Base-by-base conservation (phyloP, 2,888 invertebrate genomes). In the Pseudoips prasinana region DNA sequence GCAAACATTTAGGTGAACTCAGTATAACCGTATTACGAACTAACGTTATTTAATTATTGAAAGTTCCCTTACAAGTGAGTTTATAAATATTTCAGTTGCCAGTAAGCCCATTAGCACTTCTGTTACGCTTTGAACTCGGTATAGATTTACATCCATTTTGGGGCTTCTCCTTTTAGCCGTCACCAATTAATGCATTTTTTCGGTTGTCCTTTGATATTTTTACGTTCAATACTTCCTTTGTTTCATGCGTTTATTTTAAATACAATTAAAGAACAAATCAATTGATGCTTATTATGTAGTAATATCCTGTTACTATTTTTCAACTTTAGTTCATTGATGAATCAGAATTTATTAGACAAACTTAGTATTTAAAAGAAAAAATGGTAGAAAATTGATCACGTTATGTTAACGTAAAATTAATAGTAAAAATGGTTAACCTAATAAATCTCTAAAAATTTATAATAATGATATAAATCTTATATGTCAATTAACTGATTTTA, bases 181-280 rank as follows among this genome's bases (percentile, higher is more conserved):
- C 69, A 74, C 78, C 76, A 84, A 84, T 84, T 84, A 84, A 80
- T 69, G 77, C 62, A 73, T 78, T 79, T 78, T 76, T 75, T 68
- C 58, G 43, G 58, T 54, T 61, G 55, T 55, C 53, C 43, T 43
- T 47, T 33, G 36, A 39, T 49, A 20, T 53, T 59, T 62, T 62
- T 50, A 50, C 56, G 47, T 51, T 55, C 41, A 55, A 53, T 50
- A 51, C 55, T 64, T 66, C 58, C 64, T 69, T 69, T 55, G 46
- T 57, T 30, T 46, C 29, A 31, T 31, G 8, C 8, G 26, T 36
- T 33, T 48, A 29, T 34, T 50, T 45, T 10, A 17, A 22, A 25
- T 22, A 18, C 4, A 4, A 4, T 22, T 29, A 34, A 44, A 34
- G 25, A 35, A 39, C 35, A 24, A 34, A 29, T 33, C 3, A 18